Base-by-base conservation (phyloP, 2,797 vertebrate species). In the Leucoraja ocellata region DNA sequence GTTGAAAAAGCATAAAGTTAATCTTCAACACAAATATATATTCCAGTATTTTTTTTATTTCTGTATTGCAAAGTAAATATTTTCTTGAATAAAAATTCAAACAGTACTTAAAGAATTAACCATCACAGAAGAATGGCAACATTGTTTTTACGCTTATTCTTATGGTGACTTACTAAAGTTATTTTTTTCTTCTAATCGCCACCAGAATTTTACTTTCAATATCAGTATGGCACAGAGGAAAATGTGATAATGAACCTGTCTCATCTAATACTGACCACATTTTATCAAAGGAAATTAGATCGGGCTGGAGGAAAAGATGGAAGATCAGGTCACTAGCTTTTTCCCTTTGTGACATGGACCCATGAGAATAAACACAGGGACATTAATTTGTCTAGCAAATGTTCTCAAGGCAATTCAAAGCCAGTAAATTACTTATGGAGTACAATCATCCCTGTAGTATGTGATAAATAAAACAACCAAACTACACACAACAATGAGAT, bases 231-330 rank as follows among this genome's bases (percentile, higher is more conserved):
- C 9, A 36, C 16, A 10, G 65, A 36, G 63, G 10, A 39, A 91
- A 71, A 91, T 71, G 13, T 39, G 8, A 36, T 71, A 71, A 91
- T 91, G 65, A 71, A 68, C 63, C 16, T 90, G 32, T 90, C 86
- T 90, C n/a, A 18, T 39, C 36, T 91, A 32, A 91, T 91, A 71
- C 63, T 91, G 86, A 18, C 8, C 36, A 68, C 65, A 25, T 63
- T 91, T 91, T 39, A 71, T 91, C 86, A 91, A 28, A 36, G 86
- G 16, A 68, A 90, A 71, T 71, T 39, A 39, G 36, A 36, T 91
- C 63, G 39, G 63, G n/a, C 36, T 91, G 86, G 32, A 91, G 16
- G 65, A 84, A 84, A 28, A 61, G 23, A n/a, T n/a, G 54, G 54
- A 84, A 84, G 2, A 84, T 25, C n/a, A 84, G 81, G 81, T 4